A percentile compares a stretch with the other conserved stretches of the same genome.
Conservation (phyloP, 1,140 invertebrate species). For the Trichonephila inaurata region DNA sequence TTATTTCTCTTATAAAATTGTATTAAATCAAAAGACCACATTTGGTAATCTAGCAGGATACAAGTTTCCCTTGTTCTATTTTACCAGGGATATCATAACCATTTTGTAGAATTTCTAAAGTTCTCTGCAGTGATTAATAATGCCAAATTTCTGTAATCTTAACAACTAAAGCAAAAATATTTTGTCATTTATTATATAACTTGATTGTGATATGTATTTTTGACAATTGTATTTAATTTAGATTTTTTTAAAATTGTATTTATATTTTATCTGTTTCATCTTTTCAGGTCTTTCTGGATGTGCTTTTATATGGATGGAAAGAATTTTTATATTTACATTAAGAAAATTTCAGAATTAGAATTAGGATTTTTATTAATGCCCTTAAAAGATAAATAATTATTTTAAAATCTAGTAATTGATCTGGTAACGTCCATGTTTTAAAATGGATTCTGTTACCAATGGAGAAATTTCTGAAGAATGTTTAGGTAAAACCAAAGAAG, state of each 20-base stretch:
- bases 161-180: too few relatives aligned
- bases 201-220: too few relatives aligned
- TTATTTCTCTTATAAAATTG: too few relatives aligned
- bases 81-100: too few relatives aligned
- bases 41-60: too few relatives aligned
- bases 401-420: background rate
- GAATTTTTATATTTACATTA: background rate
- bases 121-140: too few relatives aligned
- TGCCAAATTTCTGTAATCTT: too few relatives aligned
- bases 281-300: background rate
- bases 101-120: too few relatives aligned
- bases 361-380: background rate
- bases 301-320: background rate
- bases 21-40: too few relatives aligned
- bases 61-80: too few relatives aligned
- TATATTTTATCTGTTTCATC: background rate
- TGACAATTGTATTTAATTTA: background rate
- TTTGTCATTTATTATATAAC: too few relatives aligned
- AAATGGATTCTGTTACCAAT: conserved; percentile 64
- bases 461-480: conserved; percentile 32
- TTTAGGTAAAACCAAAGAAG: background rate
- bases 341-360: background rate
- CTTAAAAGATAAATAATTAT: background rate
- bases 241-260: background rate
- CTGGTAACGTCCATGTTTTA: background rate